Percentiles rank a stretch among this genome's conserved stretches.
These are phyloP conservation scores for Phylloscopus collybita DNA, from an alignment of 2,797 vertebrate species.

Conservation along the genomic window DNA sequence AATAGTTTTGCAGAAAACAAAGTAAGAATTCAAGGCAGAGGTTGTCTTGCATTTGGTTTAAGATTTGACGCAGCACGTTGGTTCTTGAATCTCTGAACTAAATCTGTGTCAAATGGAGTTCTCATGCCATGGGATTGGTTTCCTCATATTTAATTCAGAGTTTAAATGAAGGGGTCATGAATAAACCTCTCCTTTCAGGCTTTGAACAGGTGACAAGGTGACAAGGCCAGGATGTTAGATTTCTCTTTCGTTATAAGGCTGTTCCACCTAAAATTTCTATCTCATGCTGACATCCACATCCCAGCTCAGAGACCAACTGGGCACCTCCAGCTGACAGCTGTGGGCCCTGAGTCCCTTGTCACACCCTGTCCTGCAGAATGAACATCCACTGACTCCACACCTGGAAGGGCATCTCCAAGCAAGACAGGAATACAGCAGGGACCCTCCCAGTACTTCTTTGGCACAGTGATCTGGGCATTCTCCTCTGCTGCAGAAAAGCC, in stretches of 20 bases:
- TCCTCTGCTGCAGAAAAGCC: neutral
- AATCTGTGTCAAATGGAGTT: neutral
- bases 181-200: neutral
- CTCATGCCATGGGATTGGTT: neutral
- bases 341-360: no score
- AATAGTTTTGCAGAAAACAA: conserved; percentile 30
- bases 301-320: neutral
- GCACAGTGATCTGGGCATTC: neutral
- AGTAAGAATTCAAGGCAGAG: neutral
- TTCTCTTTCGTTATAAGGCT: neutral
- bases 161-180: neutral
- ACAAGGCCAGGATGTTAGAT: neutral
- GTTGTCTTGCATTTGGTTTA: neutral
- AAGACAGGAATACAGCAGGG: neutral
- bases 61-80: neutral
- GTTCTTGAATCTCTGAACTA: neutral
- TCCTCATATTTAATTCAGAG: neutral
- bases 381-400: neutral
- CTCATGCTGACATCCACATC: neutral
- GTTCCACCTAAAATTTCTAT: neutral
- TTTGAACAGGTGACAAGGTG: neutral
- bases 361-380: neutral
- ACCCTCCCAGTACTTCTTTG: neutral
- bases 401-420: neutral
- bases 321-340: neutral